Base-by-base conservation (phyloP, 1,140 invertebrate species). In the Ctenoplectra terminalis region DNA sequence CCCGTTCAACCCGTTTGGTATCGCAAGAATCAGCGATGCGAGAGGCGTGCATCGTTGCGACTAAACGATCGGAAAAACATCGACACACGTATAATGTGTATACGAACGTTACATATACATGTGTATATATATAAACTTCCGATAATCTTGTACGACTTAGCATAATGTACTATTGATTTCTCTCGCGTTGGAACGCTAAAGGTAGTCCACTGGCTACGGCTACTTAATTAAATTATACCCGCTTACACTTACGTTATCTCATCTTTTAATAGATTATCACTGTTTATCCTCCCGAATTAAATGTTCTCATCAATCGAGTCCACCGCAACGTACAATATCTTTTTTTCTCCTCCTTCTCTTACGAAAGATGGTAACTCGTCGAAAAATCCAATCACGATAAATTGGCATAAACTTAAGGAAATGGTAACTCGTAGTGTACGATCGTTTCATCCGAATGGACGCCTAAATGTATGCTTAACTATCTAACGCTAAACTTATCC, bases 191-290 rank as follows among this genome's bases (percentile, higher is more conserved):
- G 26, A 54, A 73, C 77, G 67, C 46, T 40, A 29, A 17, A 43
- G 26, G 69, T 52, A 78, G 76, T 20, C 76, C 66, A 46, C 13
- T 34, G 75, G 13, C 75, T 60, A 70, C 43, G 17, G 31, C 29
- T 71, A 46, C 48, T 73, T 72, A 79, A 79, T 79, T 79, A 63
- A 64, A 73, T 60, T 63, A 73, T 80, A 80, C 58, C 43, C 37
- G 34, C 37, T 64, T 63, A 67, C 61, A 17, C 20, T 72, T 81
- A 80, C 48, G 17, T 61, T 72, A 61, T 63, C 58, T 40, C 69
- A 61, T 60, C 70, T 40, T 64, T 61, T 80, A 80, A 73, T 50
- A 73, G 48, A 73, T 82, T 80, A 86, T 70, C 54, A 86, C 61
- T 70, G 61, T 81, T 64, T 60, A n/a, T 50, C 26, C 34, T 40